Conservation (phyloP, 2,888 invertebrate species). For the Lucinisca nassula region DNA sequence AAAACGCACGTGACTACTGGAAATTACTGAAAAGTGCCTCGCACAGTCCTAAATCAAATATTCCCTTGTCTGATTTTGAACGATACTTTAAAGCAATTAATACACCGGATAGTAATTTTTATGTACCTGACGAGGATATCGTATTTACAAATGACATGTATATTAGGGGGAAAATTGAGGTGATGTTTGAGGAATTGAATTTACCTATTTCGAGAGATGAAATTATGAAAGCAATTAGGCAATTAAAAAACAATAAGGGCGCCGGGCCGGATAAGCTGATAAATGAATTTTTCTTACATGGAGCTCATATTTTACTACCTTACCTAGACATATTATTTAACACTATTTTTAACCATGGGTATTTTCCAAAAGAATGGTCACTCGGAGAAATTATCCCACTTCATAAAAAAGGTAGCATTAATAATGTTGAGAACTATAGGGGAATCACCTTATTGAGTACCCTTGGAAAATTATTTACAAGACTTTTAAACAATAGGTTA, state of each 20-base stretch:
- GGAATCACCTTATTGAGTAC: conserved; percentile 27
- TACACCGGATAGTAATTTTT: too few species aligned
- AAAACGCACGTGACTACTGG: too few species aligned
- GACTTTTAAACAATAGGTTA: background rate
- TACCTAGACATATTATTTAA: conserved; percentile 18
- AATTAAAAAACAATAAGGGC: background rate
- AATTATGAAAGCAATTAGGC: conserved; percentile 1
- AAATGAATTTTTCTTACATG: conserved; percentile 34
- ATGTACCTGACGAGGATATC: too few species aligned
- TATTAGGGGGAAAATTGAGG: background rate
- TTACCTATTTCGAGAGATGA: background rate
- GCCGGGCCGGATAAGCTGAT: conserved; percentile 20
- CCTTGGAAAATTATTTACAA: conserved; percentile 12
- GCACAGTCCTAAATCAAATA: too few species aligned
- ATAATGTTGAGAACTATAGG: conserved; percentile 7
- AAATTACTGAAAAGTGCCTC: too few species aligned
- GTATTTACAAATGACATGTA: background rate
- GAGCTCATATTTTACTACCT: background rate
- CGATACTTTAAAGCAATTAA: too few species aligned
- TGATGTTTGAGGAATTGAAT: conserved; percentile 5
- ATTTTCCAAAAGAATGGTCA: conserved; percentile 10
- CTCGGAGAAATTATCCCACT: conserved; percentile 5
- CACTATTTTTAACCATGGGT: background rate
- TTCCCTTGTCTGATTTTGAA: too few species aligned
- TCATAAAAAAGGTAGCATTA: background rate